Percentiles rank a stretch among this genome's conserved stretches.
Evolutionary conservation across 2,797 vertebrate genomes (phyloP).

Genomic region (Macroramphosus scolopax): DNA sequence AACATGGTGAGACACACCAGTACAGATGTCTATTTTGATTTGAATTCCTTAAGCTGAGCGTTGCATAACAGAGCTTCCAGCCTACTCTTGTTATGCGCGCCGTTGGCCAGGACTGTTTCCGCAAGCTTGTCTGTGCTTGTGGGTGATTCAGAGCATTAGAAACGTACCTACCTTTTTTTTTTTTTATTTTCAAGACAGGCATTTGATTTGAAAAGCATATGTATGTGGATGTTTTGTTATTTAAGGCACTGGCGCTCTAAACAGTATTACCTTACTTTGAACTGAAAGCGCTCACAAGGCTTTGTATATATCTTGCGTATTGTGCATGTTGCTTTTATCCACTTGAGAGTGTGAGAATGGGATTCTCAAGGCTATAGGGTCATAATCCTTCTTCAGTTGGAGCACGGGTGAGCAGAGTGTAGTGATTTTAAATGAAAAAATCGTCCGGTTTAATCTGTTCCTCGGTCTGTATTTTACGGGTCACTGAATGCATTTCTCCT

Average conservation of each 20-base stretch:
- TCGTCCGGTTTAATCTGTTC: slow-evolving; percentile 36
- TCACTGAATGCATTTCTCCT: slow-evolving; percentile 74
- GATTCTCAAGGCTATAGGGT: slow-evolving; percentile 16
- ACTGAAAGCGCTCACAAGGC: background rate
- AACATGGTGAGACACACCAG: slow-evolving; percentile 39
- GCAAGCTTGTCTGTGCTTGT: slow-evolving; percentile 63
- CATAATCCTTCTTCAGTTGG: no score
- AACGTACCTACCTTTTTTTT: slow-evolving; percentile 38
- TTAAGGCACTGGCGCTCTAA: slow-evolving; percentile 3
- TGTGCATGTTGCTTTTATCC: slow-evolving; percentile 39
- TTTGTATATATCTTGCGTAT: slow-evolving; percentile 12
- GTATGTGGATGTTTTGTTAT: slow-evolving; percentile 3
- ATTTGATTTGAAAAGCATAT: slow-evolving; percentile 32
- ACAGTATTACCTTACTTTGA: slow-evolving; percentile 8
- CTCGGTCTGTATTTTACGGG: slow-evolving; percentile 52
- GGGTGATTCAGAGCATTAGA: slow-evolving; percentile 59
- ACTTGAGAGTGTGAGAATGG: slow-evolving; percentile 22
- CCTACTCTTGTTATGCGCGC: slow-evolving; percentile 50
- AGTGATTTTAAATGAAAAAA: slow-evolving; percentile 37
- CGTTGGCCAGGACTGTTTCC: slow-evolving; percentile 38
- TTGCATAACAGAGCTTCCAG: slow-evolving; percentile 59
- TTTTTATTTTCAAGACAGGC: slow-evolving; percentile 22
- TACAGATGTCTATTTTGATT: slow-evolving; percentile 48
- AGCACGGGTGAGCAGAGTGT: slow-evolving; percentile 36
- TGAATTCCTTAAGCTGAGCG: slow-evolving; percentile 35